Base-by-base conservation (phyloP, 2,113 vertebrate species). In the Erpornis zantholeuca region DNA sequence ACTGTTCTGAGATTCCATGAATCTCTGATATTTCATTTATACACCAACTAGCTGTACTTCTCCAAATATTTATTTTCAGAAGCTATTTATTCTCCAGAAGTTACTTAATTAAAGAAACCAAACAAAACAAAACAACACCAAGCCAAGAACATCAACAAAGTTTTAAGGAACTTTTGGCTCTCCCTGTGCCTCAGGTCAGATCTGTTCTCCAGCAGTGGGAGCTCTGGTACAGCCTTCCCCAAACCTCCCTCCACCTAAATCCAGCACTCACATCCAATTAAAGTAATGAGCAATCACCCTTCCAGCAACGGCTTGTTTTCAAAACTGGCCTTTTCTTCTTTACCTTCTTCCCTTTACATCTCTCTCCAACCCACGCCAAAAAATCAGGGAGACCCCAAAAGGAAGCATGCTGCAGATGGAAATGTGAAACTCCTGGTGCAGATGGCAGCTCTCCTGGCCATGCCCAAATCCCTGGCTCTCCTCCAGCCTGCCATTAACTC, bases 141-240 rank as follows among this genome's bases (percentile, higher is more conserved):
- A 65, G 33, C 15, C 52, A 64, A n/a, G 12, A 69, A 28, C 38
- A 78, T 15, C 29, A 5, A 5, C 15, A 7, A 50, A 78, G 38
- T 23, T 68, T 36, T 31, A 70, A 79, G 70, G 63, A 64, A 27
- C 36, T 90, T 47, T 10, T 47, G 77, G 10, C 20, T 71, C 56
- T 52, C 70, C 42, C 65, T 16, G 44, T 6, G 3, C 2, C 1
- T 49, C 76, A 42, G 56, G 78, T 1, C 3, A 2, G 81, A 85
- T 19, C 80, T 54, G 68, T 11, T 83, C 82, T 86, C 95, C 96
- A 88, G 92, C 12, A 96, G 96, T 83, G 90, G 96, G 96, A 96
- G 95, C 95, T 96, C 71, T 96, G 88, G 82, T 24, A 27, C 75
- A 88, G 47, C 29, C 72, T 88, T 94, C 82, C 71, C 64, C 88